phyloP scores from a whole-genome alignment of 2,888 invertebrate genomes.

The Ptychoptera contaminata region DNA sequence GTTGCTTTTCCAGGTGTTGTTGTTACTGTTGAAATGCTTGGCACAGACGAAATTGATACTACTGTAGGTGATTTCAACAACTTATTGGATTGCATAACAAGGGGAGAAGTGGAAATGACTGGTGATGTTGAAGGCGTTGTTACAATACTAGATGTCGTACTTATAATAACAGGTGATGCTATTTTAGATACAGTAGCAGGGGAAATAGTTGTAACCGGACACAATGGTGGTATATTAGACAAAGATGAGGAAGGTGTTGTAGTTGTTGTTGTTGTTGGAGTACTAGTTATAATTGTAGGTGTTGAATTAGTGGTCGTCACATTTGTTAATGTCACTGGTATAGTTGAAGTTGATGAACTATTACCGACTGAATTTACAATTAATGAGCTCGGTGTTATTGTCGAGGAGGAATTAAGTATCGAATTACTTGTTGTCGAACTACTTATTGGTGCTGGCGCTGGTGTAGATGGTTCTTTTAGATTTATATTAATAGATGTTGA shows the following conservation, averaged over 20 bases:
- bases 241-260: background rate
- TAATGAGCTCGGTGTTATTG: background rate
- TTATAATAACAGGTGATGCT: background rate
- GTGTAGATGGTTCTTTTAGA: background rate
- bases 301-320: background rate
- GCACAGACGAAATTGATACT: background rate
- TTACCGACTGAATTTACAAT: no score
- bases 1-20: no score
- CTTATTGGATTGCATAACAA: slow-evolving; percentile 19
- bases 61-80: slow-evolving; percentile 2
- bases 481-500: slow-evolving; percentile 9
- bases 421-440: background rate
- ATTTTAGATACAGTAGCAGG: background rate
- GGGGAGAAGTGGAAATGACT: slow-evolving; percentile 20
- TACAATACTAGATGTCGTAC: background rate
- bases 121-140: background rate
- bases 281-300: background rate
- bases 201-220: background rate
- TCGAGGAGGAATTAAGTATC: no score
- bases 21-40: no score
- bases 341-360: no score
- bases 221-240: no score
- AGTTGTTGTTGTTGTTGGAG: slow-evolving; percentile 2
- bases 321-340: no score
- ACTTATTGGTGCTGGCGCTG: background rate